phyloP scores from a whole-genome alignment of 30 jellyfish, hydroid and myxozoan species.

The Phacellophora camtschatica region DNA sequence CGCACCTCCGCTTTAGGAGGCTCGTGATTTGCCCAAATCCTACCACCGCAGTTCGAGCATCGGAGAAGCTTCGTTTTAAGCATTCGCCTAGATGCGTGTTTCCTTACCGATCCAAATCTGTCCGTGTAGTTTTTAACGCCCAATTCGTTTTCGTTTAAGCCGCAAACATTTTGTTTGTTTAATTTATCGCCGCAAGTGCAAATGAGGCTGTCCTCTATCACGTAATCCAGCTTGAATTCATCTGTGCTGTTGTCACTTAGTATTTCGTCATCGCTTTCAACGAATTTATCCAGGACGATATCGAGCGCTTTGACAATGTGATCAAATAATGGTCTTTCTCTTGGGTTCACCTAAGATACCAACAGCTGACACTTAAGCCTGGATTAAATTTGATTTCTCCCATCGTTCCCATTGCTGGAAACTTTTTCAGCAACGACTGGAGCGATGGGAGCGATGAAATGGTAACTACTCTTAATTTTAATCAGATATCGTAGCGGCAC shows the following conservation, averaged over 20 bases:
- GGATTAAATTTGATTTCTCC: no score
- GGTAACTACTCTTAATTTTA: no score
- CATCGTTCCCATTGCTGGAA: no score
- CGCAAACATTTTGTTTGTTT: neutral
- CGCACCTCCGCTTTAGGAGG: neutral
- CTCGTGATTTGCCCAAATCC: constrained; percentile 42
- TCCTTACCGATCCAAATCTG: constrained; percentile 66
- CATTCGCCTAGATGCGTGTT: constrained; percentile 72
- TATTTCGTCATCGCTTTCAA: constrained; percentile 34
- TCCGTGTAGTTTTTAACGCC: constrained; percentile 49
- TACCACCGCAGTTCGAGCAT: constrained; percentile 80
- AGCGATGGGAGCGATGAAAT: no score
- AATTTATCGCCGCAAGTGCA: constrained; percentile 55
- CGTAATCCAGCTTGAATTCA: constrained; percentile 34
- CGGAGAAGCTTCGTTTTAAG: constrained; percentile 44
- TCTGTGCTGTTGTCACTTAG: neutral
- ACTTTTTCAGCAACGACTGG: no score
- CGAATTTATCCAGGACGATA: constrained; percentile 61
- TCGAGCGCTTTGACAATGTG: constrained; percentile 78
- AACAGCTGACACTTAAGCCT: constrained; percentile 83
- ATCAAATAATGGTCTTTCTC: constrained; percentile 68
- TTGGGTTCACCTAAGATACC: constrained; percentile 90
- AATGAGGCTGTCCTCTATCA: constrained; percentile 63
- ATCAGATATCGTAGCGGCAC: no score
- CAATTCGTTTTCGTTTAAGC: constrained; percentile 1